These are phyloP conservation scores for Brachionus paranguensis DNA, from an alignment of 1,140 invertebrate genomes.

Conservation along the genomic window DNA sequence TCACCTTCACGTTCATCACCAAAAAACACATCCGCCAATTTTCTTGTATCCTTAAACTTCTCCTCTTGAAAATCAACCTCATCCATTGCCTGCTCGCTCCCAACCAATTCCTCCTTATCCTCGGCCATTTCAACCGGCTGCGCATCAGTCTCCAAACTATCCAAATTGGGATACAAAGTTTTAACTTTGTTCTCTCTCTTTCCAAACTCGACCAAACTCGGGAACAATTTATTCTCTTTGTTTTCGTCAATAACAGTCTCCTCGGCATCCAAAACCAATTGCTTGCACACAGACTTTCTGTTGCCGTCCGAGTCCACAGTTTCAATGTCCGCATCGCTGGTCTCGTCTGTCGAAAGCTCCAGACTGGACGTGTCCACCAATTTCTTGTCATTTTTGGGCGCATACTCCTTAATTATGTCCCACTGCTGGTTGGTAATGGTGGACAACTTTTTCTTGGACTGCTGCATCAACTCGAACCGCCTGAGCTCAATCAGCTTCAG, in stretches of 20 bases:
- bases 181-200: background rate
- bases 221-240: constrained; percentile 4
- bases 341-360: constrained; percentile 7
- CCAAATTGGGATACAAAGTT: constrained; percentile 9
- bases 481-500: constrained; percentile 17
- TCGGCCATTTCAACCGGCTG: background rate
- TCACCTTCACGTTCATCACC: background rate
- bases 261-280: background rate
- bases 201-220: background rate
- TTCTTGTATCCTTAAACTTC: background rate
- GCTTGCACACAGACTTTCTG: background rate
- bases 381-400: background rate
- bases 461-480: constrained; percentile 12
- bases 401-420: constrained; percentile 26
- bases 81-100: background rate
- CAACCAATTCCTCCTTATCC: background rate
- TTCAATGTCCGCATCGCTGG: background rate
- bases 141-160: background rate
- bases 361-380: constrained; percentile 1
- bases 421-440: constrained; percentile 15
- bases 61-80: background rate
- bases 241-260: background rate
- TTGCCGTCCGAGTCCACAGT: background rate
- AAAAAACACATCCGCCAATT: background rate
- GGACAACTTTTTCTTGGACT: background rate